phyloP scores from a whole-genome alignment of 2,113 vertebrate species.

The Crotalus viridis region DNA sequence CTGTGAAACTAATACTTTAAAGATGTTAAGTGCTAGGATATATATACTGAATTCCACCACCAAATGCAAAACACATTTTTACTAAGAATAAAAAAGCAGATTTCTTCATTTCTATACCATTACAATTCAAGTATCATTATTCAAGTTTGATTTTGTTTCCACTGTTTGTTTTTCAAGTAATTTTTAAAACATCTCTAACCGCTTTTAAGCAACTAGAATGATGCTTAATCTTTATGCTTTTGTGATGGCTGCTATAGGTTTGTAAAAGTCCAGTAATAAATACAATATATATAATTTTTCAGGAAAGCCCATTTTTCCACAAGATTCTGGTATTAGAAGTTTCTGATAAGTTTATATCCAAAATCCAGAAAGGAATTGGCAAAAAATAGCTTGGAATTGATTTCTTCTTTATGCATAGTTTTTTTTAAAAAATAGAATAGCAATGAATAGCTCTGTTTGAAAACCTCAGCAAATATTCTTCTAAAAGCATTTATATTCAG shows the following conservation, averaged over 20 bases:
- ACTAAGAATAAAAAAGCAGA: background rate
- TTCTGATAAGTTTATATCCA: background rate
- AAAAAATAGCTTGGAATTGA: background rate
- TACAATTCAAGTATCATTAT: no score
- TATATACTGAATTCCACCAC: background rate
- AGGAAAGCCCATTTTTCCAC: background rate
- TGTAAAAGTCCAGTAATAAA: background rate
- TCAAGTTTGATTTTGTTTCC: background rate
- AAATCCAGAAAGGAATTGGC: background rate
- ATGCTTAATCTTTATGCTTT: background rate
- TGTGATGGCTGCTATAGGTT: background rate
- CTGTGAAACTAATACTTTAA: background rate
- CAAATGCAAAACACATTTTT: background rate
- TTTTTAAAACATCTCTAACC: background rate
- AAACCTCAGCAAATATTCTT: constrained; percentile 24
- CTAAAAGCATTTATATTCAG: background rate
- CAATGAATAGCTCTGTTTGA: background rate
- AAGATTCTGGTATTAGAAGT: background rate
- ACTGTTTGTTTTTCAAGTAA: background rate
- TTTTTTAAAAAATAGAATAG: background rate
- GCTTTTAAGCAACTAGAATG: background rate
- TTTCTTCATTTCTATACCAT: no score
- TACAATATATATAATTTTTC: background rate
- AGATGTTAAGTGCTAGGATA: background rate
- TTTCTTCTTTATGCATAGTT: background rate